Percentiles rank a stretch among this genome's conserved stretches.
phyloP scores from a whole-genome alignment of 2,888 invertebrate genomes.

The Hypolimnas misippus region DNA sequence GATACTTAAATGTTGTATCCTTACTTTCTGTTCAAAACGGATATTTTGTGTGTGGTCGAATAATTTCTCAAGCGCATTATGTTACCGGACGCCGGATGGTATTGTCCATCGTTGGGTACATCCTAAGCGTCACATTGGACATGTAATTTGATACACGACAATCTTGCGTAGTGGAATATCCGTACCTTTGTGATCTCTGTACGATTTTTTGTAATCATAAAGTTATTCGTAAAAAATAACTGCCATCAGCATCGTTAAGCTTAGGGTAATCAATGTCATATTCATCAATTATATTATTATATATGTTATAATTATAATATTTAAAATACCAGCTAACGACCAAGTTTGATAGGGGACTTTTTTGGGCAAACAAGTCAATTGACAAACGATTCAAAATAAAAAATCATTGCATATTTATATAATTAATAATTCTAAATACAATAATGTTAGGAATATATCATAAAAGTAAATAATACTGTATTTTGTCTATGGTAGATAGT shows the following conservation, averaged over 20 bases:
- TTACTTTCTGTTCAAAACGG: constrained; percentile 19
- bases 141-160: constrained; percentile 25
- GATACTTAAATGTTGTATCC: too few species aligned
- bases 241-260: not conserved
- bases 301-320: too few species aligned
- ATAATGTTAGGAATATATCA: too few species aligned
- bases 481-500: too few species aligned
- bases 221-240: not conserved
- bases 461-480: too few species aligned
- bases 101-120: constrained; percentile 5
- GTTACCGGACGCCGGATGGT: constrained; percentile 38
- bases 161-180: constrained; percentile 18
- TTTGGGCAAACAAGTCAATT: too few species aligned
- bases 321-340: too few species aligned
- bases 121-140: constrained; percentile 23
- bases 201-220: constrained; percentile 11
- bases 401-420: too few species aligned
- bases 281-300: too few species aligned
- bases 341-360: too few species aligned
- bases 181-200: not conserved
- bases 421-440: too few species aligned
- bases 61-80: constrained; percentile 27
- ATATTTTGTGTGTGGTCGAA: constrained; percentile 29
- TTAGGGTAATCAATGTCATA: not conserved
- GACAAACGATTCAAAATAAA: too few species aligned